A percentile compares a stretch with the other conserved stretches of the same genome.
phyloP scores from a whole-genome alignment of 2,888 invertebrate genomes.

The Ypsolopha sequella region DNA sequence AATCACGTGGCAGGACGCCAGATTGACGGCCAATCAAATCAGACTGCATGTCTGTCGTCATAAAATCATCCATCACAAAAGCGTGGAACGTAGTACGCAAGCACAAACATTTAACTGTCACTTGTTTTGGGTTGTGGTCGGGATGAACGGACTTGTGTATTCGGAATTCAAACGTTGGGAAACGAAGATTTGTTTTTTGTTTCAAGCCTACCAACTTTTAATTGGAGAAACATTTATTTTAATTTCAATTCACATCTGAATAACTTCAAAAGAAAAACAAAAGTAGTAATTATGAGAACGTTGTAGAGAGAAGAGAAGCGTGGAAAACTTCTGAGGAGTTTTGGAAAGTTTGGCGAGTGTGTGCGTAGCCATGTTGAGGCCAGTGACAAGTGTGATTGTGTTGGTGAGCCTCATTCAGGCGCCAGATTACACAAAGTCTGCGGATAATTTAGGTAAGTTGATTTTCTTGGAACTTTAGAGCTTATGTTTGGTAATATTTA shows the following conservation, averaged over 20 bases:
- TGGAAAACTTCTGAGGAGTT: neutral
- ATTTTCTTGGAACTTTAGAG: neutral
- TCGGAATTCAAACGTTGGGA: no score
- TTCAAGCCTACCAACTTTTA: no score
- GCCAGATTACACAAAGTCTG: slow-evolving; percentile 53
- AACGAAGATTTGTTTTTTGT: no score
- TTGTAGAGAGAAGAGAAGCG: no score
- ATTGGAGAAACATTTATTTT: no score
- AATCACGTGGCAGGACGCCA: slow-evolving; percentile 29
- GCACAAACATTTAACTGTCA: neutral
- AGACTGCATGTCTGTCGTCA: slow-evolving; percentile 12
- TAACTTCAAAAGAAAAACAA: no score
- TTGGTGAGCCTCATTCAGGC: slow-evolving; percentile 40
- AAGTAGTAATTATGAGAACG: no score
- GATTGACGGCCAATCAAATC: neutral
- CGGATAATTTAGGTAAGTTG: slow-evolving; percentile 55
- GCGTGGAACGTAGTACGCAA: neutral
- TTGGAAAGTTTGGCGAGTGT: slow-evolving; percentile 1
- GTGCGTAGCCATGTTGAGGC: slow-evolving; percentile 1
- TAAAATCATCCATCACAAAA: neutral
- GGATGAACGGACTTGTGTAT: no score
- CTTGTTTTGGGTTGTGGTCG: neutral
- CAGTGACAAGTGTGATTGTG: slow-evolving; percentile 18
- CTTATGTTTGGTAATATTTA: neutral
- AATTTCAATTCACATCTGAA: no score